Evolutionary conservation across 2,888 invertebrate species (phyloP), one percentile per base, ranked within the genome.

Genomic region (Heteropelma amictum): DNA sequence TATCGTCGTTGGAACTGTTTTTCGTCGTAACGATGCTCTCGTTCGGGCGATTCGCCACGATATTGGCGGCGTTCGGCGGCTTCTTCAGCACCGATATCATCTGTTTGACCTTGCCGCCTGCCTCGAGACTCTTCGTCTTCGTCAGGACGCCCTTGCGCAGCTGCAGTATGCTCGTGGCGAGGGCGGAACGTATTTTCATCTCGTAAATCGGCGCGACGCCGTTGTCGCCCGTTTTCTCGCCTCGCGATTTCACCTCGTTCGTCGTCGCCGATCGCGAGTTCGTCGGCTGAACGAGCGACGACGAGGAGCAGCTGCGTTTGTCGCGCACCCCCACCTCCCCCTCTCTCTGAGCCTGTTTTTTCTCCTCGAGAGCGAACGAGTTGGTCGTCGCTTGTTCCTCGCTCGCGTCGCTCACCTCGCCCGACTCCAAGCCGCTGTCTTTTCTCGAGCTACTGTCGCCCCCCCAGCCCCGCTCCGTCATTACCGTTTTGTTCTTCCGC

Each of bases 11-110:
- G 0, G 79, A 81, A n/a, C 82, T 83, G 42, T 85, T 86, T 19
- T 80, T 83, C 10, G 84, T 86, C 2, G 86, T 84, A 2, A 86
- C 81, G 60, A 85, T 83, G 56, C 81, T 85, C 71, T 87, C 85
- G 30, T 82, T 84, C 3, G 77, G 40, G 61, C 80, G 79, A 26
- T 35, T 79, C 2, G 60, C 65, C 7, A 80, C n/a, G 6, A 79
- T 54, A 69, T 81, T n/a, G n/a, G n/a, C n/a, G n/a, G n/a, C n/a
- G n/a, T n/a, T 77, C 53, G 86, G 89, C 61, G 90, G 90, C 35
- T 90, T 90, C 81, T 91, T 92, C 40, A 92, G 79, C 30, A 92
- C 86, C 1, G 92, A 92, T 4, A 92, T 89, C 91, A 91, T 91
- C 56, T 79, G 90, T 83, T 76, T 83, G 2, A 75, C 65, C 45